phyloP scores from a whole-genome alignment of 2,888 invertebrate species.

The Leptura quadrifasciata region DNA sequence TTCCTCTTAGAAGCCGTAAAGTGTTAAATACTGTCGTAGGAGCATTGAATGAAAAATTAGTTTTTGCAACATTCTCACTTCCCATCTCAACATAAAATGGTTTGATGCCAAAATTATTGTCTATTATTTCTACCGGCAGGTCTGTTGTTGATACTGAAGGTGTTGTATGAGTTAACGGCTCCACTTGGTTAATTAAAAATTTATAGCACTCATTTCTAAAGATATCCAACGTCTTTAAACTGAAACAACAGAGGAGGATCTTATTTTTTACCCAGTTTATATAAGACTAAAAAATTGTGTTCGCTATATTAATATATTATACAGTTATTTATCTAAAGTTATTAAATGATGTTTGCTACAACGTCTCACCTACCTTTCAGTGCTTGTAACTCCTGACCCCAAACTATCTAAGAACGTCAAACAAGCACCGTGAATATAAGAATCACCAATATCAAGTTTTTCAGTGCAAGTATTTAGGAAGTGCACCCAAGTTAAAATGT shows the following conservation, averaged over 20 bases:
- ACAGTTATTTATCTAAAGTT: too few species aligned
- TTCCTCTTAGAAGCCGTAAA: slow-evolving; percentile 88
- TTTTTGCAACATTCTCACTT: slow-evolving; percentile 60
- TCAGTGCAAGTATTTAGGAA: slow-evolving; percentile 85
- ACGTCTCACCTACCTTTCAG: slow-evolving; percentile 76
- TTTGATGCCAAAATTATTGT: slow-evolving; percentile 81
- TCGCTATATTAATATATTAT: too few species aligned
- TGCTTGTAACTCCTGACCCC: slow-evolving; percentile 87
- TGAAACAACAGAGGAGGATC: too few species aligned
- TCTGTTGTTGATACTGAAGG: slow-evolving; percentile 47
- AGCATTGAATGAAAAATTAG: slow-evolving; percentile 83
- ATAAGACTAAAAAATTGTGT: too few species aligned
- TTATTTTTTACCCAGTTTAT: too few species aligned
- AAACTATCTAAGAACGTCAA: slow-evolving; percentile 94
- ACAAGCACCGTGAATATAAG: slow-evolving; percentile 92
- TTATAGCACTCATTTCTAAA: slow-evolving; percentile 75
- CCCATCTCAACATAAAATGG: slow-evolving; percentile 86
- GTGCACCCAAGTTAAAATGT: slow-evolving; percentile 93
- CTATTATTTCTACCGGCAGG: slow-evolving; percentile 67
- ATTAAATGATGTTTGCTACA: background rate
- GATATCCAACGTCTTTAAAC: slow-evolving; percentile 67
- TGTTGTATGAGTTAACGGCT: slow-evolving; percentile 54
- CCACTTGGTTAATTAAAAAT: slow-evolving; percentile 77
- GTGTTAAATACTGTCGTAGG: slow-evolving; percentile 89
- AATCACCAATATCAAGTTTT: slow-evolving; percentile 76